These are phyloP conservation scores for Trisateles emortualis DNA, from an alignment of 2,888 invertebrate species.

Conservation along the genomic window DNA sequence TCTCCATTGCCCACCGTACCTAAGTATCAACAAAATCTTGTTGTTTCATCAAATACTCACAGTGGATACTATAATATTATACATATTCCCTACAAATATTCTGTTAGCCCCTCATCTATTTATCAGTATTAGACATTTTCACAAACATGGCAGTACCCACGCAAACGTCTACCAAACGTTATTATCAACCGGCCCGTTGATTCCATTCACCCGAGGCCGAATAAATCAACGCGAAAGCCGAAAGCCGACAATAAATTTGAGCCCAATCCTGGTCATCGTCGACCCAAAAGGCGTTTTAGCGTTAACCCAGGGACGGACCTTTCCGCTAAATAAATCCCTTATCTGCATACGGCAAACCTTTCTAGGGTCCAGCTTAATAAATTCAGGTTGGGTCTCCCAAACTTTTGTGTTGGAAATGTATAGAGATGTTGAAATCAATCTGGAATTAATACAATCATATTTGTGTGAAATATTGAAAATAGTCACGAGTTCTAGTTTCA, in stretches of 20 bases:
- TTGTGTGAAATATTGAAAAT: neutral
- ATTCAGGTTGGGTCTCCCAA: slow-evolving; percentile 85
- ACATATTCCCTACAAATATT: slow-evolving; percentile 13
- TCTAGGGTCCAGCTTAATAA: slow-evolving; percentile 87
- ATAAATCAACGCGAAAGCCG: slow-evolving; percentile 83
- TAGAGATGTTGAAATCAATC: slow-evolving; percentile 60
- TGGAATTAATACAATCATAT: neutral
- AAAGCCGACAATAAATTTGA: slow-evolving; percentile 84
- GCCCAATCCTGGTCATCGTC: slow-evolving; percentile 84
- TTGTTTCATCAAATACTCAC: neutral
- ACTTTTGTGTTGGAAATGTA: slow-evolving; percentile 67
- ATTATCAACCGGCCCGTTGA: slow-evolving; percentile 71
- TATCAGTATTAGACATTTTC: slow-evolving; percentile 44
- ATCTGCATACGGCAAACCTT: slow-evolving; percentile 87
- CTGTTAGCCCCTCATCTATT: slow-evolving; percentile 29
- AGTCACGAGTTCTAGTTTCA: neutral
- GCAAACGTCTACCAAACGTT: slow-evolving; percentile 54
- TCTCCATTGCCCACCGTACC: too few relatives aligned
- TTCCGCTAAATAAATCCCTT: slow-evolving; percentile 87
- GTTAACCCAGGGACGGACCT: slow-evolving; percentile 85
- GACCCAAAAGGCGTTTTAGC: slow-evolving; percentile 81
- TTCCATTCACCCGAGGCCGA: slow-evolving; percentile 72
- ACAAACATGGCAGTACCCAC: slow-evolving; percentile 45
- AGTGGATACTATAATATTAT: neutral
- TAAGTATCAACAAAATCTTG: too few relatives aligned